phyloP scores from a whole-genome alignment of 2,888 invertebrate species.

The Ectropis crepuscularia region DNA sequence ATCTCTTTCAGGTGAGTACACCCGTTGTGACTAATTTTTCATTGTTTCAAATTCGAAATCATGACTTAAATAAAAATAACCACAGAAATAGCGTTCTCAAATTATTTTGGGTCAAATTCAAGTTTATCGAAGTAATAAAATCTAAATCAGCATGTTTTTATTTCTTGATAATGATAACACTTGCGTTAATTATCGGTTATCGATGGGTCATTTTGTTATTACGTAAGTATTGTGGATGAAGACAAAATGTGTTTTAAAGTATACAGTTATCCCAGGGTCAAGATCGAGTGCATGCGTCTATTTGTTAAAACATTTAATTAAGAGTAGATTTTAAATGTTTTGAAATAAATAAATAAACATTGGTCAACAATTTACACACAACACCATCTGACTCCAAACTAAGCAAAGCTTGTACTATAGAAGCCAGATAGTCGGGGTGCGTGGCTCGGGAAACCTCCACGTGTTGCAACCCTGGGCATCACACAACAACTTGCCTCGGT shows the following conservation, averaged over 20 bases:
- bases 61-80: background rate
- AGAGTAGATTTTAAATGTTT: no score
- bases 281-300: background rate
- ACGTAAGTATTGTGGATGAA: constrained; percentile 2
- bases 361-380: no score
- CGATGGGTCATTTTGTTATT: constrained; percentile 10
- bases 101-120: constrained; percentile 5
- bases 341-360: no score
- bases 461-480: no score
- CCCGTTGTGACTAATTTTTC: no score
- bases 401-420: no score
- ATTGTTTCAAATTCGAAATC: background rate
- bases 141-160: constrained; percentile 14
- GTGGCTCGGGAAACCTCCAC: no score
- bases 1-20: no score
- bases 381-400: no score
- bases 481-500: no score
- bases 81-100: background rate
- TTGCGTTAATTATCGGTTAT: constrained; percentile 21
- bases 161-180: constrained; percentile 5
- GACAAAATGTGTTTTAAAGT: background rate
- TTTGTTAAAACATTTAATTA: no score
- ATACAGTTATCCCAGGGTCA: background rate
- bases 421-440: no score
- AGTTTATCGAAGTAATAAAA: constrained; percentile 20